These are phyloP conservation scores for Stegodyphus mimosarum DNA, from an alignment of 1,140 invertebrate species.

Conservation along the genomic window DNA sequence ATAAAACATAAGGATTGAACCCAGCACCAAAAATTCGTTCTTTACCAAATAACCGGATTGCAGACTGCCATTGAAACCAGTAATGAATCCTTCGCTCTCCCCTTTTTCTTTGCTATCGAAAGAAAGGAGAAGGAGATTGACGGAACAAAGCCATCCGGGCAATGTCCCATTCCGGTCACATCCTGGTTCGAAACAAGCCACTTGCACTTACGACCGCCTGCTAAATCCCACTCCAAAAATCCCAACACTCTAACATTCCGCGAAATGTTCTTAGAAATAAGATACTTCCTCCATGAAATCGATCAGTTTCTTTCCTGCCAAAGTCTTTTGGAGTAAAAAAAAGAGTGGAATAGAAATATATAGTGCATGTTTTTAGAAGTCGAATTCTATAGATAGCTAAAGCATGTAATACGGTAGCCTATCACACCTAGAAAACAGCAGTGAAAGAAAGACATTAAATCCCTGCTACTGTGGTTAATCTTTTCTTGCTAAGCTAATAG, in stretches of 20 bases:
- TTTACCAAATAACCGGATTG: too few species aligned
- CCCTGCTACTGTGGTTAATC: too few species aligned
- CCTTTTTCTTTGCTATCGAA: not conserved
- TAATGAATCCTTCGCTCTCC: conserved; percentile 31
- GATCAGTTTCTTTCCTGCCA: conserved; percentile 30
- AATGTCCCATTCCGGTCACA: conserved; percentile 46
- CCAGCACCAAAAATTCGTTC: too few species aligned
- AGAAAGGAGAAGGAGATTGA: conserved; percentile 32
- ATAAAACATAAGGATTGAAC: too few species aligned
- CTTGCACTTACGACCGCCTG: conserved; percentile 43
- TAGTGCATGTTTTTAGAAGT: conserved; percentile 18
- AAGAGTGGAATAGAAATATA: not conserved
- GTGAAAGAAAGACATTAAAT: too few species aligned
- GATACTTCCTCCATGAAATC: conserved; percentile 45
- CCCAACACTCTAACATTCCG: conserved; percentile 29
- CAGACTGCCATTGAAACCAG: conserved; percentile 12
- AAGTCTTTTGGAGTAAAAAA: conserved; percentile 5
- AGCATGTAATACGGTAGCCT: too few species aligned
- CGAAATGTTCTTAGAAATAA: conserved; percentile 55
- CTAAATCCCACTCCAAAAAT: conserved; percentile 55
- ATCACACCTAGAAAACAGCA: too few species aligned
- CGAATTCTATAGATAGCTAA: too few species aligned
- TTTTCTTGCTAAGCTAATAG: too few species aligned
- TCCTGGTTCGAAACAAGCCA: conserved; percentile 50
- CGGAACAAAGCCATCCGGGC: conserved; percentile 34